Conservation (phyloP, 1,140 invertebrate genomes). For the Lasioglossum baleicum region DNA sequence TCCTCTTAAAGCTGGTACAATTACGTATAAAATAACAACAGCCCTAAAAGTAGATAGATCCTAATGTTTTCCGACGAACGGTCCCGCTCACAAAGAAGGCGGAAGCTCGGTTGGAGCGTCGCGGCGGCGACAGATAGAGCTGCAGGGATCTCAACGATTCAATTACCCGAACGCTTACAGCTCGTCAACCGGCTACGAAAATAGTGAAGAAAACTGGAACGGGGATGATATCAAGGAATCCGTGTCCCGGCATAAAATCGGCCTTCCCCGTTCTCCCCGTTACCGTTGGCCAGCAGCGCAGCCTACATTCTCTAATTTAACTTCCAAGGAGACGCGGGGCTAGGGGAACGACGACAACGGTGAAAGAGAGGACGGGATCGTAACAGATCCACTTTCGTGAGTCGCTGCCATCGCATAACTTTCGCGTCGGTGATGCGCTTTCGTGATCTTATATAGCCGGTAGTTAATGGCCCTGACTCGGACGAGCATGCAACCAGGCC, state of each 20-base stretch:
- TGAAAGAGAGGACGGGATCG: background rate
- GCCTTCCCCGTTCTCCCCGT: background rate
- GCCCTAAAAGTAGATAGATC: background rate
- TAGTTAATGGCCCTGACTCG: conserved; percentile 26
- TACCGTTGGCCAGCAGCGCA: conserved; percentile 3
- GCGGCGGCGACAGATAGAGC: background rate
- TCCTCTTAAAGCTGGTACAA: background rate
- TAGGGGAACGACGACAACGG: background rate
- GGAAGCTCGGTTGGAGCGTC: too few species aligned
- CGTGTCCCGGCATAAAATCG: conserved; percentile 46
- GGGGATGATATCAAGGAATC: conserved; percentile 21
- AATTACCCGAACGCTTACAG: conserved; percentile 33
- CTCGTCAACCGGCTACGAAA: conserved; percentile 24
- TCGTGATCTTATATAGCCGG: conserved; percentile 44
- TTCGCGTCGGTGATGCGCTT: conserved; percentile 36
- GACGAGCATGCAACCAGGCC: conserved; percentile 25
- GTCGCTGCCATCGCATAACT: conserved; percentile 46
- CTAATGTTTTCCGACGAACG: background rate
- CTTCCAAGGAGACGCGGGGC: background rate
- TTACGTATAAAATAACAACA: background rate
- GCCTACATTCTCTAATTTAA: conserved; percentile 42
- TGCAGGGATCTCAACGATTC: conserved; percentile 14
- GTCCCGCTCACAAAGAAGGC: too few species aligned
- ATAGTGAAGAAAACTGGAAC: conserved; percentile 34
- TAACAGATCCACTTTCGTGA: conserved; percentile 43